Base-by-base conservation (phyloP, 2,797 vertebrate genomes). In the Dromococcyx pavoninus region DNA sequence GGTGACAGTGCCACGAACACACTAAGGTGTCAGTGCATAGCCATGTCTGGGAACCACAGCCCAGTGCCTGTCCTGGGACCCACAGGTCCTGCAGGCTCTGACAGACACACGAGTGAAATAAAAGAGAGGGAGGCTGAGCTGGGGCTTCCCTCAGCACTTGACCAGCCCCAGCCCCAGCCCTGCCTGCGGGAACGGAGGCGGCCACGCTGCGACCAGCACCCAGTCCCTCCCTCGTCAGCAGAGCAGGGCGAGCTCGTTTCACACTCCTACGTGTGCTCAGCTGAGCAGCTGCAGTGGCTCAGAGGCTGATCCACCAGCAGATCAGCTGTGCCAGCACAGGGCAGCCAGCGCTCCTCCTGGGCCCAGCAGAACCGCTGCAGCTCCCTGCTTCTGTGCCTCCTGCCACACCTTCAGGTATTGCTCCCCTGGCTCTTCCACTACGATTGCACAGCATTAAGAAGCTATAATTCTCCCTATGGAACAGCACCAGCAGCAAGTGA, bases 401-500 rank as follows among this genome's bases (percentile, higher is more conserved):
- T 81, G 71, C 81, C 87, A 64, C 48, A 60, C 61, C 62, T 43
- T 30, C 57, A 15, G 10, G 9, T 57, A 18, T 37, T 48, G 57
- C 11, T 51, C 83, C 83, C 62, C 17, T 44, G 64, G 28, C 61
- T 76, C 78, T 69, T 54, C 17, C 76, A 32, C 18, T 53, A 54
- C 10, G 0, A 83, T 27, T 62, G 87, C 85, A 86, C 85, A 13
- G 60, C 8, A 60, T 62, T 70, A 57, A 72, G 87, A 57, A 61
- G 65, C 84, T 91, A 2, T 33, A 74, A 54, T 60, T 75, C 70
- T 69, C 85, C 73, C 44, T 7, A 24, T 5, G 62, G 69, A 91
- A 82, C 60, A 93, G 91, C 95, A 93, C 88, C 93, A 91, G 93
- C 89, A 92, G 82, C 76, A 82, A 70, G 66, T 33, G 48, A 94